Evolutionary conservation across 2,888 invertebrate species (phyloP).

Genomic region (Leptogaster cylindrica): DNA sequence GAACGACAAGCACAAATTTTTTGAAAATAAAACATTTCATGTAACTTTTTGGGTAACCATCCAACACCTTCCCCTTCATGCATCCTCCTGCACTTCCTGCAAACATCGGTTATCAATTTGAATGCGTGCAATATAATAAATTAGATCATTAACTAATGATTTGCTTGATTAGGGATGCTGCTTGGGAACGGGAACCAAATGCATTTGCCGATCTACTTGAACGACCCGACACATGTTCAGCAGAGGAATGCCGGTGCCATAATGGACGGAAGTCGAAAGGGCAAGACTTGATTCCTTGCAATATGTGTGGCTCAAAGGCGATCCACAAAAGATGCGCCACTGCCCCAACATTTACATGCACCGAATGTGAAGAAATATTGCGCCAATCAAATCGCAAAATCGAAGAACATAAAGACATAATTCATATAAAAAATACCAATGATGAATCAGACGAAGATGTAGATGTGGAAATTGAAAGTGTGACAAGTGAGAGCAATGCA

Average conservation of each 20-base stretch:
- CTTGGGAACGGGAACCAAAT: slow-evolving; percentile 80
- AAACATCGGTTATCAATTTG: no score
- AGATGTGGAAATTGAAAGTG: slow-evolving; percentile 23
- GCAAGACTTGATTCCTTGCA: slow-evolving; percentile 52
- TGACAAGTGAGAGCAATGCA: no score
- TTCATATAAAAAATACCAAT: not conserved
- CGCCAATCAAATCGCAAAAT: no score
- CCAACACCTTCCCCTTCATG: no score
- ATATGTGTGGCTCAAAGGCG: slow-evolving; percentile 54
- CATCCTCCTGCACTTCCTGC: no score
- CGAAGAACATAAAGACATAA: no score
- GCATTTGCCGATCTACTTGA: slow-evolving; percentile 76
- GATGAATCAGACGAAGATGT: slow-evolving; percentile 17
- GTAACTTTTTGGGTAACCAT: no score
- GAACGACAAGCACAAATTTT: no score
- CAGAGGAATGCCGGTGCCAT: slow-evolving; percentile 67
- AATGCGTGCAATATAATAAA: not conserved
- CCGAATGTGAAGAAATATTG: slow-evolving; percentile 38
- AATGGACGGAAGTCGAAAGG: slow-evolving; percentile 62
- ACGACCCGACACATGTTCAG: slow-evolving; percentile 68
- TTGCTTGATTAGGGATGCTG: slow-evolving; percentile 70
- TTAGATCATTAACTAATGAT: not conserved
- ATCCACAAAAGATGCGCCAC: slow-evolving; percentile 47
- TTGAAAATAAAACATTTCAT: no score
- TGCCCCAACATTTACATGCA: slow-evolving; percentile 31